Conservation (phyloP, 1,140 invertebrate species). For the Eurosta solidaginis region DNA sequence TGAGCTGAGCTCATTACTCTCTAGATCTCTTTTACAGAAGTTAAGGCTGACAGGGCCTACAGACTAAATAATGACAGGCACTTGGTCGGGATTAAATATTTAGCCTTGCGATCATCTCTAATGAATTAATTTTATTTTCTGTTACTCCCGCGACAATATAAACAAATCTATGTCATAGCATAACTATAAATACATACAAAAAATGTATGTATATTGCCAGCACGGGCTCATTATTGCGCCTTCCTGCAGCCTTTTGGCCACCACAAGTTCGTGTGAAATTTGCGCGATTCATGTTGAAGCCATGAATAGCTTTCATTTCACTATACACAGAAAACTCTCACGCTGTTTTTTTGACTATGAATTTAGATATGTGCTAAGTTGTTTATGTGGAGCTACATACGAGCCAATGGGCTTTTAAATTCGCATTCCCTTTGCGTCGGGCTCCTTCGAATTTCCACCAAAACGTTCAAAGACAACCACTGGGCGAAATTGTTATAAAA, state of each 20-base stretch:
- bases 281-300: neutral
- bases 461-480: no score
- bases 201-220: neutral
- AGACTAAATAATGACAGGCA: no score
- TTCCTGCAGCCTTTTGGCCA: neutral
- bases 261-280: no score
- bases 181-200: neutral
- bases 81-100: no score
- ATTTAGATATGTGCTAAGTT: neutral
- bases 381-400: neutral
- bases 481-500: no score
- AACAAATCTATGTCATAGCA: neutral
- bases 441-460: no score
- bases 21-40: no score
- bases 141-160: neutral
- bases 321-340: neutral
- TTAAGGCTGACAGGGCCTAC: no score
- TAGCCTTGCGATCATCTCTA: no score
- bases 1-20: no score
- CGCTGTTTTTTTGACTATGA: neutral
- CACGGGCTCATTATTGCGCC: neutral
- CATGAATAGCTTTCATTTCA: constrained; percentile 15
- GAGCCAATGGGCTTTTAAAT: no score
- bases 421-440: no score
- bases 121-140: neutral